Evolutionary conservation across 2,113 vertebrate species (phyloP), one percentile per base, ranked within the genome.

Genomic region (Electrona antarctica): DNA sequence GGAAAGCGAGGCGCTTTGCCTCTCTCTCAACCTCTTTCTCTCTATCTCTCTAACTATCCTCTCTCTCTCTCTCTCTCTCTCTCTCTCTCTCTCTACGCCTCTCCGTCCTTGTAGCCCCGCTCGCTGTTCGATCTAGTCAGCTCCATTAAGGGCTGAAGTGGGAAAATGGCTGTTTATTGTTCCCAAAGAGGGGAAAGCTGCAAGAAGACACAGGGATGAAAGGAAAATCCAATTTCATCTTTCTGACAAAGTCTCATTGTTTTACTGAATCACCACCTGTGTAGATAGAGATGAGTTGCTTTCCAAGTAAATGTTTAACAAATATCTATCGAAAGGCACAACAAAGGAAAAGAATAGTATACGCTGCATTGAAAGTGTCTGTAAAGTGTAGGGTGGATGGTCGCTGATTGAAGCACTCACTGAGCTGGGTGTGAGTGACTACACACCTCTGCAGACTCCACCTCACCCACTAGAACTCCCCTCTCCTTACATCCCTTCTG

Each of bases 111-210:
- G 33, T 61, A 41, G 51, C 51, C 21, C 21, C 21, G 21, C 51
- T 52, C 56, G 6, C 49, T 73, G 74, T 77, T 78, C 76, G 63
- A 83, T 84, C 66, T 81, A 29, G 73, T 75, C 29, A 33, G 71
- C 71, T 77, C 77, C 66, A 83, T 81, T 78, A 70, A 71, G 62
- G 69, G 64, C 56, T 68, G 28, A 14, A 73, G 12, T 67, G 62
- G 21, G 60, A 65, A 66, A 76, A 78, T 71, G 21, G 48, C 69
- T 64, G 50, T 74, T 82, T 69, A 85, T 84, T 83, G 74, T 81
- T 80, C 56, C 73, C 69, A 74, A 67, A 73, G 21, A 71, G 68
- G 50, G 46, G 65, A 67, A 82, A 72, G 76, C 69, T 67, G 21
- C 46, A 63, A 69, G 5, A 51, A 67, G 60, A 73, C 50, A 48